These are phyloP conservation scores for Clarias pachynema DNA, from an alignment of 2,797 vertebrate species.

Conservation along the genomic window DNA sequence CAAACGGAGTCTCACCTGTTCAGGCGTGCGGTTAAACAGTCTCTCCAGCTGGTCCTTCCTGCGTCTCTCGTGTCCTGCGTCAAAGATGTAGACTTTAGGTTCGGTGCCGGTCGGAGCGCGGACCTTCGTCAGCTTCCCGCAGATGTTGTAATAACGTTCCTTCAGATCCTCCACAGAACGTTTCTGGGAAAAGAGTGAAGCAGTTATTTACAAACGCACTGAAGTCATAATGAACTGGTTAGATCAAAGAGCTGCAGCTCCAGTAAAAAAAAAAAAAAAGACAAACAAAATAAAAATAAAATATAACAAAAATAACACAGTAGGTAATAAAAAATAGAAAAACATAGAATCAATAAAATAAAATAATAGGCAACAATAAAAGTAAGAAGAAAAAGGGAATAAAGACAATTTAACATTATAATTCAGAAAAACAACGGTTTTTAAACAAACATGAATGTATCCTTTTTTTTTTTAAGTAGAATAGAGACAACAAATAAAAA, in stretches of 20 bases:
- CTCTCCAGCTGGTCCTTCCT: constrained; percentile 97
- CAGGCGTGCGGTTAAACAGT: constrained; percentile 94
- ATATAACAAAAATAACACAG: background rate
- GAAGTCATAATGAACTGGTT: background rate
- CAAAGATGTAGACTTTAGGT: constrained; percentile 93
- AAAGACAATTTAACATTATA: background rate
- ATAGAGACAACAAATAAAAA: background rate
- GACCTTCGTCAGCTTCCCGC: constrained; percentile 92
- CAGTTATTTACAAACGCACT: background rate
- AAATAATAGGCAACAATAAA: background rate
- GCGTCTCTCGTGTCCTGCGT: constrained; percentile 93
- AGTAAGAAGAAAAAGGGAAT: background rate
- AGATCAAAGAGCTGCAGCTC: background rate
- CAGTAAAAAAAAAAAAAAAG: background rate
- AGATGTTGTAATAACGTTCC: constrained; percentile 94
- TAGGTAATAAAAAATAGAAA: background rate
- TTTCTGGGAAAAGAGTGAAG: constrained; percentile 75
- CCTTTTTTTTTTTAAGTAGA: background rate
- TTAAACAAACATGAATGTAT: background rate
- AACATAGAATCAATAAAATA: background rate
- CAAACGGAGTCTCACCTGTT: constrained; percentile 80
- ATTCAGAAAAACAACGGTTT: background rate
- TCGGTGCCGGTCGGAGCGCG: constrained; percentile 90
- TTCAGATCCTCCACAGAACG: constrained; percentile 95
- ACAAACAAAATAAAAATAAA: background rate